Base-by-base conservation (phyloP, 2,888 invertebrate species). In the Amitus sp. region DNA sequence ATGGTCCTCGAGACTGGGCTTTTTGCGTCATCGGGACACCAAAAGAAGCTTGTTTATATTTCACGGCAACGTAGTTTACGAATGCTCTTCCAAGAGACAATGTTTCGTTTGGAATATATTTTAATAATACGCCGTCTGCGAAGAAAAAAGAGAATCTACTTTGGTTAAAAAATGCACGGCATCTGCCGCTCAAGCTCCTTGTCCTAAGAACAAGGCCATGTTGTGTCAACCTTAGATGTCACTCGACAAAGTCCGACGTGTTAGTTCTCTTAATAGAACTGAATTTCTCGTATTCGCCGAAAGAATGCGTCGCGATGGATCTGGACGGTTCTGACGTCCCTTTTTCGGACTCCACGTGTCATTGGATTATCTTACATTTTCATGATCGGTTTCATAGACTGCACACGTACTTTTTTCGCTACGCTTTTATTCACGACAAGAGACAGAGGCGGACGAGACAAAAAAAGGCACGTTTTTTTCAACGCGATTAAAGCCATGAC, bases 191-290 rank as follows among this genome's bases (percentile, higher is more conserved):
- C 15, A 62, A 60, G 50, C 48, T 46, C 40, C 54, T 54, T 62
- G 57, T 48, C 58, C 68, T 78, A 79, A 78, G 75, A 76, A 74
- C 78, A 74, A 75, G 77, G 70, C 72, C 76, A 69, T 79, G 80
- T 79, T 73, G 63, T 73, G 80, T 79, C 79, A 79, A 40, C 55
- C 59, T 59, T 33, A 48, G 66, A 60, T 68, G 64, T 63, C 62
- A 59, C 74, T 70, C 70, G 71, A 69, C 69, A 70, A 72, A 69
- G 73, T 72, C 71, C 68, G 70, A 63, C 66, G 66, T 71, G 69
- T 72, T 72, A 72, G 70, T 57, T 50, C 69, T 70, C 68, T 74
- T 77, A 77, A 77, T 77, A 78, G 76, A 77, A 77, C 57, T 46
- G 28, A 39, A 62, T 48, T 56, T 49, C 48, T 55, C 49, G 55